Conservation (phyloP, 2,888 invertebrate genomes). For the Orthosia incerta region DNA sequence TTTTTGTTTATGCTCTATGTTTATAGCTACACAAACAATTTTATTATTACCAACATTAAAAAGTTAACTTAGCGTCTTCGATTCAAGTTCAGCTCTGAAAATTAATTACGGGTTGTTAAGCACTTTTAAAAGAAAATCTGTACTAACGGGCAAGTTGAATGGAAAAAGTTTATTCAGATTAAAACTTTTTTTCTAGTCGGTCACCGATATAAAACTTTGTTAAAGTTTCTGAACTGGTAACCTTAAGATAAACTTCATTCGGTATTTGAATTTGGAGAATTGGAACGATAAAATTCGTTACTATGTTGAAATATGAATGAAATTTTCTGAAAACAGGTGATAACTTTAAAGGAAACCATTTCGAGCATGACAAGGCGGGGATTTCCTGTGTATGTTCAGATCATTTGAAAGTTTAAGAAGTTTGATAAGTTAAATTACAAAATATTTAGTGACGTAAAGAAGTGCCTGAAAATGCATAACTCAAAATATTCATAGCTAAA, state of each 20-base stretch:
- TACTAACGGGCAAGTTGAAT: conserved; percentile 33
- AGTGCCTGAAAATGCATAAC: background rate
- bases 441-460: no score
- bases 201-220: conserved; percentile 21
- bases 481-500: no score
- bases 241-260: background rate
- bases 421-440: no score
- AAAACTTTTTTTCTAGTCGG: conserved; percentile 22
- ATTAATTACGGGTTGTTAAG: conserved; percentile 41
- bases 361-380: background rate
- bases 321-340: background rate
- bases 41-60: conserved; percentile 10
- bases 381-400: background rate
- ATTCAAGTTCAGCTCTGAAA: conserved; percentile 32
- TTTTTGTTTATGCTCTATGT: background rate
- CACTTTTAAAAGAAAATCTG: conserved; percentile 45
- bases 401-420: background rate
- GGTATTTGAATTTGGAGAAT: background rate
- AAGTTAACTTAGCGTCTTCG: conserved; percentile 19
- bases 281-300: background rate
- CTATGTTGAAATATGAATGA: background rate
- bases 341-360: background rate
- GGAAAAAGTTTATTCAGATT: conserved; percentile 42
- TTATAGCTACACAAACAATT: background rate
- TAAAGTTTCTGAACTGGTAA: conserved; percentile 7